Evolutionary conservation across 2,113 vertebrate species (phyloP).

Genomic region (Numida meleagris): DNA sequence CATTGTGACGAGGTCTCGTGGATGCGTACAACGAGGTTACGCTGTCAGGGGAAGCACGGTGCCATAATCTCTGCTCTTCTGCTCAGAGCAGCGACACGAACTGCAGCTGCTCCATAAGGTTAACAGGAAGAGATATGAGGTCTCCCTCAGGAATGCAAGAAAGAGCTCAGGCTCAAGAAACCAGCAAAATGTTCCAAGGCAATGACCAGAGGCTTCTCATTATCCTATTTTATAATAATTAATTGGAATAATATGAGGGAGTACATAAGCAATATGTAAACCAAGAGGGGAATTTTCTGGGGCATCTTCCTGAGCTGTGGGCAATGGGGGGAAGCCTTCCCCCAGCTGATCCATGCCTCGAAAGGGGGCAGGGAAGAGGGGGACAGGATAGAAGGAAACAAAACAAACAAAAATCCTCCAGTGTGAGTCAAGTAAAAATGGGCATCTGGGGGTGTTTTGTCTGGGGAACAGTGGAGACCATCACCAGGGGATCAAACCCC

Average conservation of each 20-base stretch:
- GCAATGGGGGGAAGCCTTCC: neutral
- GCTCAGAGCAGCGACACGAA: neutral
- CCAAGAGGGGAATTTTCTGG: neutral
- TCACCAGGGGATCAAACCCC: neutral
- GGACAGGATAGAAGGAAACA: neutral
- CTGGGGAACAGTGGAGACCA: accelerated
- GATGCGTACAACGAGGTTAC: neutral
- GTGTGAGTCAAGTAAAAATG: neutral
- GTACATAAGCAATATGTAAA: neutral
- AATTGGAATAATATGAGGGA: neutral
- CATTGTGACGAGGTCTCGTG: neutral
- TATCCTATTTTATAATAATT: neutral
- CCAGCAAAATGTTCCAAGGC: neutral
- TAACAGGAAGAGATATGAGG: neutral
- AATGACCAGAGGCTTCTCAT: neutral
- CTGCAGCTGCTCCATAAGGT: neutral
- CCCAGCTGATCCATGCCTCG: neutral
- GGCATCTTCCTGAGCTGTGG: neutral
- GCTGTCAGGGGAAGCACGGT: neutral
- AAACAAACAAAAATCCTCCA: neutral
- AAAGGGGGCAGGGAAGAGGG: neutral
- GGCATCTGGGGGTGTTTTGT: neutral
- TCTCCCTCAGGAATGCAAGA: neutral
- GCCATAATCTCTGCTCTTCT: neutral
- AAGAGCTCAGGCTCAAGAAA: neutral